Evolutionary conservation across 2,113 vertebrate species (phyloP).

Genomic region (Indicator maculatus): DNA sequence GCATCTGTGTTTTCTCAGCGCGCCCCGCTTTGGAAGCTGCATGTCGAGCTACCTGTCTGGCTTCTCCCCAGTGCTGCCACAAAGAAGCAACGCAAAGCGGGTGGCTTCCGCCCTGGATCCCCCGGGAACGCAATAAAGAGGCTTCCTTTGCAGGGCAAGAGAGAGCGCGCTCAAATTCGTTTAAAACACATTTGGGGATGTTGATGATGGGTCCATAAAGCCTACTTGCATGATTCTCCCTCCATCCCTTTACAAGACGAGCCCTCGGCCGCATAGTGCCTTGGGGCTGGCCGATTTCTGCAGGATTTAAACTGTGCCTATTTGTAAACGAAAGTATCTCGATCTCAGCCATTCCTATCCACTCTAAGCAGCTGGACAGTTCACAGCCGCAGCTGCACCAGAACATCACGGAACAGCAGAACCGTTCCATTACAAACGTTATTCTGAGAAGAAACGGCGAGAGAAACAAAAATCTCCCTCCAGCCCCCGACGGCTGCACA

Average conservation of each 20-base stretch:
- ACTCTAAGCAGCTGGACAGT: background rate
- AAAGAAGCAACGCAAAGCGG: background rate
- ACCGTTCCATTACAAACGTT: background rate
- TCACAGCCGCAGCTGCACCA: background rate
- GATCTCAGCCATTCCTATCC: background rate
- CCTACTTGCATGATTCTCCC: background rate
- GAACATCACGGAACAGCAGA: background rate
- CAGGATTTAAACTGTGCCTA: background rate
- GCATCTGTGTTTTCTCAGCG: background rate
- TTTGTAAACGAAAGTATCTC: constrained; percentile 3
- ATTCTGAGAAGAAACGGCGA: background rate
- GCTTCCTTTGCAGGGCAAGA: background rate
- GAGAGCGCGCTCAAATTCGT: background rate
- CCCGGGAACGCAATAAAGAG: background rate
- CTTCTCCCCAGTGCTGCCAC: background rate
- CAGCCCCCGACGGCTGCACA: background rate
- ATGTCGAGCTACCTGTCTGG: background rate
- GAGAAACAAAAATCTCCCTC: background rate
- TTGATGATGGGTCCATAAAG: background rate
- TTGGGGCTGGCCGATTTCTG: background rate
- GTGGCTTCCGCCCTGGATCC: background rate
- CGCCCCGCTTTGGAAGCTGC: background rate
- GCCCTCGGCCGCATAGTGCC: background rate
- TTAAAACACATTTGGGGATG: background rate
- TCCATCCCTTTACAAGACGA: background rate